Percentiles rank a stretch among this genome's conserved stretches.
These are phyloP conservation scores for Plectropomus leopardus DNA, from an alignment of 2,113 vertebrate genomes.

Conservation along the genomic window DNA sequence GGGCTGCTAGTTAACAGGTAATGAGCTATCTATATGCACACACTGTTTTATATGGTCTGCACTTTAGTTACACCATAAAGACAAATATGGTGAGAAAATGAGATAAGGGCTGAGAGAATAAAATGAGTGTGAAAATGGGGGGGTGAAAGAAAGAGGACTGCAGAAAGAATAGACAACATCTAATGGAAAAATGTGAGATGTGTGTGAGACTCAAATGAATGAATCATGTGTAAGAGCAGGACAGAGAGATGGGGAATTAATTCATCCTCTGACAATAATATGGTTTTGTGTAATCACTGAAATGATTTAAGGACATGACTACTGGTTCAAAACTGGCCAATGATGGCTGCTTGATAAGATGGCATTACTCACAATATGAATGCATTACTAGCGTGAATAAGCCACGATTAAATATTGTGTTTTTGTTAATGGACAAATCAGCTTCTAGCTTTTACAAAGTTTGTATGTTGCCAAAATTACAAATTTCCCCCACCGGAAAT, in stretches of 20 bases:
- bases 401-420: background rate
- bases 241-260: conserved; percentile 26
- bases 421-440: too few species aligned
- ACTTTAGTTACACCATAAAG: conserved; percentile 36
- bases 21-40: conserved; percentile 78
- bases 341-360: background rate
- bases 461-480: background rate
- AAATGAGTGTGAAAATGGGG: conserved; percentile 28
- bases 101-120: conserved; percentile 16
- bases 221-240: background rate
- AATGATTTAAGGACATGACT: background rate
- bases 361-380: background rate
- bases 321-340: background rate
- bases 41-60: conserved; percentile 16
- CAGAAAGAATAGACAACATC: background rate
- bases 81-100: conserved; percentile 32
- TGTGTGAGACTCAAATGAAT: conserved; percentile 12
- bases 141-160: background rate
- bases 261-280: background rate
- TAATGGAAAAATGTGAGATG: background rate
- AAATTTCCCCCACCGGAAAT: too few species aligned
- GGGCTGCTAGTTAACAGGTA: conserved; percentile 59
- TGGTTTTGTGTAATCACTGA: background rate
- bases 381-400: background rate
- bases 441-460: background rate